Base-by-base conservation (phyloP, 2,113 vertebrate species). In the Austrofundulus limnaeus region DNA sequence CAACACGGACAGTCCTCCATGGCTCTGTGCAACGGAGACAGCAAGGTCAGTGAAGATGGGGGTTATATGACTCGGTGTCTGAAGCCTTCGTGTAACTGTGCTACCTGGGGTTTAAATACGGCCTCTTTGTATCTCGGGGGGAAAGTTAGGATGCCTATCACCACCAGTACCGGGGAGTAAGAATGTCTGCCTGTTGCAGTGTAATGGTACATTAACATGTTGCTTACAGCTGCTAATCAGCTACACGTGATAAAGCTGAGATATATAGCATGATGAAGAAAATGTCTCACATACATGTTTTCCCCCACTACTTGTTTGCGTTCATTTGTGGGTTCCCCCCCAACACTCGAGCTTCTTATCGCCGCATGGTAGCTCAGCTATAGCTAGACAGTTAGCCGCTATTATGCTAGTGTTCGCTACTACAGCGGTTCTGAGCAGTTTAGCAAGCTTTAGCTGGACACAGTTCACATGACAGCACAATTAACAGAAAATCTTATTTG, bases 11-110 rank as follows among this genome's bases (percentile, higher is more conserved):
- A 61, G 88, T 85, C 86, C 86, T 90, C 80, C 88, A 97, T 98
- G 96, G 96, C 95, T 86, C 91, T 95, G 83, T 95, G 95, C 90
- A 98, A 98, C 93, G 96, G 96, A 91, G 95, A 98, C 77, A 92
- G 93, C 94, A 98, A 98, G 96, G 96, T 98, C 92, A 95, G 96
- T 94, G 80, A 12, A 56, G 57, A 61, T 16, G 16, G 10, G 2
- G 21, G 9, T 28, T 37, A 25, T 37, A 20, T 50, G 25, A 63
- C 72, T 73, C 43, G 1, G 45, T 38, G 65, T 50, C 63, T 37
- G 63, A 48, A 75, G 51, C 51, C 28, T 55, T 17, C 42, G 3
- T 51, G 17, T 43, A 53, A 57, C 28, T 56, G 9, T 5, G n/a
- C n/a, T 7, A 58, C 64, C 28, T 37, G 39, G 17, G 13, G 77